Base-by-base conservation (phyloP, 2,113 vertebrate genomes). In the Toxotes jaculatrix region DNA sequence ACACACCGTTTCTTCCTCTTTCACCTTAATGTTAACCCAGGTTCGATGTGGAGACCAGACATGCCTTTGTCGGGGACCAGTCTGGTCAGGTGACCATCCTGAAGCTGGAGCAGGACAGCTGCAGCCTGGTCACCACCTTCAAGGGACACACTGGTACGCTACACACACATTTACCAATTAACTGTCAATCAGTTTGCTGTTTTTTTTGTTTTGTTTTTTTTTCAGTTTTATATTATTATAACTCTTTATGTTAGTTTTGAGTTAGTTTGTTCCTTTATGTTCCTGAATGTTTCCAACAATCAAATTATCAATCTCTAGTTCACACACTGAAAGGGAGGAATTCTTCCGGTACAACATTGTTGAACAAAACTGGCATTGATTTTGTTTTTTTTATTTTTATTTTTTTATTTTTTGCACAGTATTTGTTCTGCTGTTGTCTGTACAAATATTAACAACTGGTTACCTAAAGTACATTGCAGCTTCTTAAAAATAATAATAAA, bases 81-180 rank as follows among this genome's bases (percentile, higher is more conserved):
- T 99, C 98, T 2, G 98, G 98, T 76, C 98, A 99, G 95, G 98
- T 99, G 89, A 99, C 98, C 55, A 99, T 99, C 86, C 95, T 99
- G 84, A 99, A 99, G 93, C 93, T 99, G 92, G 98, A 99, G 84
- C 97, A 97, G 92, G 98, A 98, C 91, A 96, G 88, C 92, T 99
- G 98, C 91, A 97, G 95, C 85, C 93, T 99, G 65, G 97, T 99
- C 68, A 99, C 98, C 0, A 97, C 98, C 3, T 98, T 99, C 93
- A 98, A 97, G 95, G 98, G 98, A 77, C 98, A 99, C 90, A 98
- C 98, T 83, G 97, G 98, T 99, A 94, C 77, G 80, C 19, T 6
- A 47, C 36, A 74, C 21, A 77, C 57, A 36, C 31, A 55, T 14
- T 43, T 13, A 45, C 60, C 55, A 45, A 45, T 72, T 3, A 4